Percentiles rank a stretch among this genome's conserved stretches.
phyloP scores from a whole-genome alignment of 2,888 invertebrate genomes.

The Hemistola chrysoprasaria region DNA sequence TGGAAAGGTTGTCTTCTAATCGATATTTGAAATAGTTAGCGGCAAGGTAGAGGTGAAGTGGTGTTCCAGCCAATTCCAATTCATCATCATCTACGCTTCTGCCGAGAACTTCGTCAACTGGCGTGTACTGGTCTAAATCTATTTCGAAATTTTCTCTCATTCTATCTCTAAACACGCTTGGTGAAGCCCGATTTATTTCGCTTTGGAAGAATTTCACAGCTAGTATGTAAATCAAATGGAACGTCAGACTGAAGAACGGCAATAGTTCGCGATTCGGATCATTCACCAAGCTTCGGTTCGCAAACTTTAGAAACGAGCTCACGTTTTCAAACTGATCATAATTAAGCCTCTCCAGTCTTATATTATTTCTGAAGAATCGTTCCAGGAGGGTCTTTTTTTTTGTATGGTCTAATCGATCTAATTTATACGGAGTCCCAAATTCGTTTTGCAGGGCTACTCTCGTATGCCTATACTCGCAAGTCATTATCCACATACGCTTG shows the following conservation, averaged over 20 bases:
- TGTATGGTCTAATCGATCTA: conserved; percentile 29
- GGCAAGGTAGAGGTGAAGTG: conserved; percentile 43
- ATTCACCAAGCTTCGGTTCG: conserved; percentile 4
- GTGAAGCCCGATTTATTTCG: conserved; percentile 36
- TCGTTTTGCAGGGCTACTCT: conserved; percentile 26
- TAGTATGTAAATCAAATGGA: conserved; percentile 37
- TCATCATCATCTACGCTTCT: conserved; percentile 28
- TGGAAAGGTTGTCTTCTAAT: conserved; percentile 34
- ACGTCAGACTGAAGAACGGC: conserved; percentile 36
- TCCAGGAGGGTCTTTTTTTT: conserved; percentile 36
- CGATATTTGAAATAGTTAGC: conserved; percentile 40
- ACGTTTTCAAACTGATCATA: conserved; percentile 41
- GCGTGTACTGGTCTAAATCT: conserved; percentile 28
- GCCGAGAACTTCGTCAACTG: conserved; percentile 33
- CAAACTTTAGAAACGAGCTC: conserved; percentile 31
- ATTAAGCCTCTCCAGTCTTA: conserved; percentile 39
- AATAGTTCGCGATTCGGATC: conserved; percentile 28
- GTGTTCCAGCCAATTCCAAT: conserved; percentile 39
- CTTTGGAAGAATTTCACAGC: conserved; percentile 35
- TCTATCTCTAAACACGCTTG: conserved; percentile 29
- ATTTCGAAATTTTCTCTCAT: conserved; percentile 33
- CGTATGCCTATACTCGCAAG: conserved; percentile 33
- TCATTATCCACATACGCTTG: conserved; percentile 43
- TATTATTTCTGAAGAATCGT: conserved; percentile 40
- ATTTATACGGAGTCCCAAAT: conserved; percentile 33